A percentile compares a stretch with the other conserved stretches of the same genome.
These are phyloP conservation scores for Nerophis ophidion DNA, from an alignment of 2,113 vertebrate genomes.

Conservation along the genomic window DNA sequence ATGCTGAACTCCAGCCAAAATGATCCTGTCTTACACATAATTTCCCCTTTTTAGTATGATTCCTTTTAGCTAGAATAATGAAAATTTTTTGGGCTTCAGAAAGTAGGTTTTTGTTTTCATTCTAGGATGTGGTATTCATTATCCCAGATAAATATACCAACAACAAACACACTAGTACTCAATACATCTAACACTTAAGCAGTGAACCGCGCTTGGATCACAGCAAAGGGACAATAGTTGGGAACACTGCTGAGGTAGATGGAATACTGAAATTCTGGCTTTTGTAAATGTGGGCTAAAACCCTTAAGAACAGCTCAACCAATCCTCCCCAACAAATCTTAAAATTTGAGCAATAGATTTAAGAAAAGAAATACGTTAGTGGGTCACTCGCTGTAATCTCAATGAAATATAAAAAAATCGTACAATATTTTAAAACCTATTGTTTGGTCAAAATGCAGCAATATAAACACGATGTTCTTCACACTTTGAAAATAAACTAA, in stretches of 20 bases:
- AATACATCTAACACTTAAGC: no score
- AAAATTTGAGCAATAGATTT: neutral
- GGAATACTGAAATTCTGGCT: neutral
- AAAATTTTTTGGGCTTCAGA: no score
- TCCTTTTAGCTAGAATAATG: neutral
- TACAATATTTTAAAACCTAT: conserved; percentile 13
- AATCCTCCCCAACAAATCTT: neutral
- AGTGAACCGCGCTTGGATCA: neutral
- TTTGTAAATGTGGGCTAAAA: conserved; percentile 6
- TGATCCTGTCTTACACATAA: neutral
- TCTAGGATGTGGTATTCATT: neutral
- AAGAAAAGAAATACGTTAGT: conserved; percentile 1
- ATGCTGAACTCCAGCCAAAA: conserved; percentile 25
- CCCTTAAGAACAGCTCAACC: conserved; percentile 1
- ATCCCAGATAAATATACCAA: no score
- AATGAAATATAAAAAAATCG: conserved; percentile 11
- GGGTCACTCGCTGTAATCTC: conserved; percentile 4
- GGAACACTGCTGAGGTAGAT: neutral
- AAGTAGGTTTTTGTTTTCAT: neutral
- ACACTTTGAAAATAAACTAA: neutral
- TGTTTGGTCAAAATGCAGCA: conserved; percentile 23
- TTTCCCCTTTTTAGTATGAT: neutral
- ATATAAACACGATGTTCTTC: conserved; percentile 9
- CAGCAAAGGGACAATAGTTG: neutral
- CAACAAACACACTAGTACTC: no score